Evolutionary conservation across 2,888 invertebrate species (phyloP).

Genomic region (Stegana nigrithorax): DNA sequence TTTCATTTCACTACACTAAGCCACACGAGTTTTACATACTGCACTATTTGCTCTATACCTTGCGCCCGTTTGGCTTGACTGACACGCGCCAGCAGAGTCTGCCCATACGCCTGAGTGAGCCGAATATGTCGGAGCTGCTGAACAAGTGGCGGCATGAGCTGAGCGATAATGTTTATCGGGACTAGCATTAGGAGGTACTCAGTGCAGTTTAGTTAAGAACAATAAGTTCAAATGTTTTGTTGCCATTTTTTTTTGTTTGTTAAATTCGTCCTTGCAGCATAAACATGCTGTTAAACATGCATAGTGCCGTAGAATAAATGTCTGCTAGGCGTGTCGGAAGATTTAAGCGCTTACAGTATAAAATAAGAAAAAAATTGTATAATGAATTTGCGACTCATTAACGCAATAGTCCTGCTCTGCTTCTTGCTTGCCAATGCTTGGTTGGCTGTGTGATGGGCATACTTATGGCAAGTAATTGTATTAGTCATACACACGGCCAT

Average conservation of each 20-base stretch:
- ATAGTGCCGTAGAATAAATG: no score
- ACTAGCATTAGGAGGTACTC: neutral
- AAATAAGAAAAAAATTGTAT: no score
- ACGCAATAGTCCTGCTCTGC: no score
- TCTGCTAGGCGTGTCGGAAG: no score
- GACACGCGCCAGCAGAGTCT: slow-evolving; percentile 15
- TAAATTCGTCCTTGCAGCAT: neutral
- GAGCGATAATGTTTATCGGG: slow-evolving; percentile 27
- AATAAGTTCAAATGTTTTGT: neutral
- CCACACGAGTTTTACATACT: slow-evolving; percentile 93
- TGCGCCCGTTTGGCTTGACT: slow-evolving; percentile 77
- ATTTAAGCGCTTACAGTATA: no score
- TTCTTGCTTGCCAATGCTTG: no score
- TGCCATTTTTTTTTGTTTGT: neutral
- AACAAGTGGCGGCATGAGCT: slow-evolving; percentile 43
- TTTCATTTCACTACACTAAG: slow-evolving; percentile 94
- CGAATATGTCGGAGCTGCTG: slow-evolving; percentile 46
- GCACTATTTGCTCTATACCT: slow-evolving; percentile 93
- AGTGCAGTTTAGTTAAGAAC: no score
- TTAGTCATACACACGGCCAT: neutral
- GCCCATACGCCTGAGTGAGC: slow-evolving; percentile 30
- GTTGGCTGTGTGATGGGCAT: no score
- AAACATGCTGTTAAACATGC: neutral
- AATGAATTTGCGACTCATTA: no score
- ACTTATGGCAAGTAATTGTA: no score